A percentile compares a stretch with the other conserved stretches of the same genome.
phyloP scores from a whole-genome alignment of 2,888 invertebrate species.

The Heteromyza rotundicornis region DNA sequence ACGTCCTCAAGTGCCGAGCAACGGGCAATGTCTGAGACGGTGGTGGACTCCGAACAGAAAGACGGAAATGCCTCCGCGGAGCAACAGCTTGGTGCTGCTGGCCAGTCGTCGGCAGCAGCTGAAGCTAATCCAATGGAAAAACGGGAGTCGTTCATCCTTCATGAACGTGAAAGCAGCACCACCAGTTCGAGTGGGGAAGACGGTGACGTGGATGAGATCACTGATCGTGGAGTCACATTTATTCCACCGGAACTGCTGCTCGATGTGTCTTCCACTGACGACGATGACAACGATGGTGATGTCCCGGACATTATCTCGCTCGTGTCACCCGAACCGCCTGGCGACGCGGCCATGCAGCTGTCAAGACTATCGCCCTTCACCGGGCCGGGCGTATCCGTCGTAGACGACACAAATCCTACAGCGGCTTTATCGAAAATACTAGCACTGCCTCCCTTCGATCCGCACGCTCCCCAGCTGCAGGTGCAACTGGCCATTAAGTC shows the following conservation, averaged over 20 bases:
- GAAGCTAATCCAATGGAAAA: neutral
- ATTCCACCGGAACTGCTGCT: too few species aligned
- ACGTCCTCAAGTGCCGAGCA: neutral
- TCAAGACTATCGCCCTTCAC: neutral
- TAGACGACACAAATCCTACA: constrained; percentile 34
- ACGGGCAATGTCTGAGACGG: neutral
- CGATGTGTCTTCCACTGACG: neutral
- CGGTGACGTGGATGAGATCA: constrained; percentile 18
- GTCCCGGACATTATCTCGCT: neutral
- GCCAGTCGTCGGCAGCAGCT: neutral
- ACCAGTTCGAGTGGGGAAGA: constrained; percentile 6
- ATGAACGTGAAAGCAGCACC: constrained; percentile 7
- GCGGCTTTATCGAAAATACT: constrained; percentile 46
- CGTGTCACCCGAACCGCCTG: constrained; percentile 15
- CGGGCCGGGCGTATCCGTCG: constrained; percentile 26
- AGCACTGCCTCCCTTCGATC: constrained; percentile 54
- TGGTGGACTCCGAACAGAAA: neutral
- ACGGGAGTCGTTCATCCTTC: neutral
- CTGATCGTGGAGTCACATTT: too few species aligned
- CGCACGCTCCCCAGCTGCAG: constrained; percentile 48
- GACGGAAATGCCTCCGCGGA: neutral
- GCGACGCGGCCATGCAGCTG: neutral
- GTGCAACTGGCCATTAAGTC: constrained; percentile 54
- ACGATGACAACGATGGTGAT: neutral
- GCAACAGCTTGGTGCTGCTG: neutral